Evolutionary conservation across 2,113 vertebrate species (phyloP).

Genomic region (Alces alces): DNA sequence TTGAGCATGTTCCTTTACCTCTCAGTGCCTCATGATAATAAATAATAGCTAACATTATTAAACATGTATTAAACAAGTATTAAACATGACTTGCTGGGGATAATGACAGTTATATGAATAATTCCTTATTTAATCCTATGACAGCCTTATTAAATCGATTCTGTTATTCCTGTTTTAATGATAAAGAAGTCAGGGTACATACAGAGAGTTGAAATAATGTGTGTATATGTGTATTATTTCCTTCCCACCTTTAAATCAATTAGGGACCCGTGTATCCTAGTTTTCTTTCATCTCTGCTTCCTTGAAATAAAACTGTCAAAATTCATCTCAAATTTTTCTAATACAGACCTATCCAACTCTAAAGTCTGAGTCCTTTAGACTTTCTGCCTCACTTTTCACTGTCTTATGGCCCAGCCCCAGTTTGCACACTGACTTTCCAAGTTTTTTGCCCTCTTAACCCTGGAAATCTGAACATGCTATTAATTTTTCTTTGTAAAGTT

Average conservation of each 20-base stretch:
- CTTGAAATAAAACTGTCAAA: not conserved
- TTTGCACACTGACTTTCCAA: not conserved
- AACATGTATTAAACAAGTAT: no score
- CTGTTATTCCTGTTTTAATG: not conserved
- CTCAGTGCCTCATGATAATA: not conserved
- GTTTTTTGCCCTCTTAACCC: not conserved
- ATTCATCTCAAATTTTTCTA: slow-evolving; percentile 28
- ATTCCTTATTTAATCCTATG: slow-evolving; percentile 1
- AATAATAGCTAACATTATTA: not conserved
- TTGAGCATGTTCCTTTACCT: not conserved
- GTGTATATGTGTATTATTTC: not conserved
- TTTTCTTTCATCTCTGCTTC: not conserved
- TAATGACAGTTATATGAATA: not conserved
- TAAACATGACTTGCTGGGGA: not conserved
- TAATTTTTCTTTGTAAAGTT: slow-evolving; percentile 9
- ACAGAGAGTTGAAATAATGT: not conserved
- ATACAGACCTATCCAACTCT: not conserved
- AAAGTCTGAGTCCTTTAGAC: not conserved
- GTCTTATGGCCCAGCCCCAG: not conserved
- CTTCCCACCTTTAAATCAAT: not conserved
- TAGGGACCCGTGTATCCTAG: not conserved
- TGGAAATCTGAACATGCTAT: not conserved
- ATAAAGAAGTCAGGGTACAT: not conserved
- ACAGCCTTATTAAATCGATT: not conserved
- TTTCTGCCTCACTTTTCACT: not conserved